Evolutionary conservation across 2,888 invertebrate genomes (phyloP), one percentile per base, ranked within the genome.

Genomic region (Notodonta dromedarius): DNA sequence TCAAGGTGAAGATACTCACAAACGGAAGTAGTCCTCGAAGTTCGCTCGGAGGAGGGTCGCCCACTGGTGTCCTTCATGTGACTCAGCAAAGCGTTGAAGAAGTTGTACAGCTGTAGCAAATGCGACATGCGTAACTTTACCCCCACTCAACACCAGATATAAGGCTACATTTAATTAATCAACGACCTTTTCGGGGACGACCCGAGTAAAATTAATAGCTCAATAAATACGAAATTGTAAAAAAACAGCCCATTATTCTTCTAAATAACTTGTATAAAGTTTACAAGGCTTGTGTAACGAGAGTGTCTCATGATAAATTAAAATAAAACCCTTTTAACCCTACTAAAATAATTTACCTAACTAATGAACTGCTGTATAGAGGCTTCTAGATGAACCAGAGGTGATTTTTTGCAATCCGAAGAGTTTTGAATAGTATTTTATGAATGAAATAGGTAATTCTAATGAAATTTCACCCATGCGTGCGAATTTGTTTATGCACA

Each of bases 31-130:
- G 95, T 95, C 83, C 95, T 94, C 58, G 96, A 96, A 51, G 95
- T 95, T 69, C 94, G 89, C 79, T 94, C 94, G n/a, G 95, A 94
- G 79, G 94, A 94, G 60, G 94, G 91, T 11, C 95, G 91, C 71
- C 94, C 94, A 70, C 93, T 94, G 32, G 94, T 94, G 74, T 96
- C 95, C 63, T 97, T 96, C 95, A 98, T 97, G 88, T 98, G 98
- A 76, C 96, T 96, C 76, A 98, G 94, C 75, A 98, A 95, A 70
- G 98, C 98, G 90, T 97, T 98, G 95, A 98, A 98, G 93, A 98
- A 98, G 90, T 98, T 98, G 94, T 98, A 98, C 58, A 98, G 90
- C 98, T 98, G 95, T 57, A 95, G 95, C 77, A 83, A 79, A 82
- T 55, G 35, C 39, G 40, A 5, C 52, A 48, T 61, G 50, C 56